Evolutionary conservation across 2,888 invertebrate genomes (phyloP).

Genomic region (Diloba caeruleocephala): DNA sequence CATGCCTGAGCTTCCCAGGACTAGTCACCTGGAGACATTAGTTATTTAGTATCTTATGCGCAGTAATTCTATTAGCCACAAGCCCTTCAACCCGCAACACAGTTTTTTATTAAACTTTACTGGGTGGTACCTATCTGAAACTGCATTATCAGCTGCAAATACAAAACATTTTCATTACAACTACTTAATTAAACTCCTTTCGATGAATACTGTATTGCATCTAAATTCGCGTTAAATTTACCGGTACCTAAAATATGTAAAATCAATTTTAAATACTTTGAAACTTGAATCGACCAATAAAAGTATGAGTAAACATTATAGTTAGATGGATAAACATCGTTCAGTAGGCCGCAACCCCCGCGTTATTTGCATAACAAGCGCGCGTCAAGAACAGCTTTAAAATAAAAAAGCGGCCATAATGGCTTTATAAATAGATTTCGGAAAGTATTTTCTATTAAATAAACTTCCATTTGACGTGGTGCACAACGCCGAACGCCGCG

Average conservation of each 20-base stretch:
- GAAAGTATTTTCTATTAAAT: constrained; percentile 87
- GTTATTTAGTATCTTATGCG: too few relatives aligned
- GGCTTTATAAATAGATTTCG: constrained; percentile 87
- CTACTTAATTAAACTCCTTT: too few relatives aligned
- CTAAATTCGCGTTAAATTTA: too few relatives aligned
- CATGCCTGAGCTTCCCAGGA: too few relatives aligned
- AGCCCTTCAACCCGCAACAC: too few relatives aligned
- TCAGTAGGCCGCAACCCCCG: constrained; percentile 60
- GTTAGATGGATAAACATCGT: constrained; percentile 70
- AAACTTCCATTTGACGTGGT: constrained; percentile 85
- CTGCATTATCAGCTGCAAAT: too few relatives aligned
- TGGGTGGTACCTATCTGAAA: too few relatives aligned
- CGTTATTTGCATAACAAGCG: constrained; percentile 82
- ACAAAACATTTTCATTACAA: too few relatives aligned
- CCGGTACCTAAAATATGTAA: constrained; percentile 15
- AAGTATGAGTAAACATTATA: constrained; percentile 67
- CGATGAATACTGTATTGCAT: too few relatives aligned
- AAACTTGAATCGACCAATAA: constrained; percentile 65
- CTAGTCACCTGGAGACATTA: too few relatives aligned
- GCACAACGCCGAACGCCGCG: constrained; percentile 64
- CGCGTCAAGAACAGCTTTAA: constrained; percentile 79
- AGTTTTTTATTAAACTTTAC: too few relatives aligned
- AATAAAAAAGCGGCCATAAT: constrained; percentile 79
- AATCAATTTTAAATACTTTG: constrained; percentile 34
- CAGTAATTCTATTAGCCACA: too few relatives aligned